Evolutionary conservation across 2,113 vertebrate genomes (phyloP).

Genomic region (Spilogale gracilis): DNA sequence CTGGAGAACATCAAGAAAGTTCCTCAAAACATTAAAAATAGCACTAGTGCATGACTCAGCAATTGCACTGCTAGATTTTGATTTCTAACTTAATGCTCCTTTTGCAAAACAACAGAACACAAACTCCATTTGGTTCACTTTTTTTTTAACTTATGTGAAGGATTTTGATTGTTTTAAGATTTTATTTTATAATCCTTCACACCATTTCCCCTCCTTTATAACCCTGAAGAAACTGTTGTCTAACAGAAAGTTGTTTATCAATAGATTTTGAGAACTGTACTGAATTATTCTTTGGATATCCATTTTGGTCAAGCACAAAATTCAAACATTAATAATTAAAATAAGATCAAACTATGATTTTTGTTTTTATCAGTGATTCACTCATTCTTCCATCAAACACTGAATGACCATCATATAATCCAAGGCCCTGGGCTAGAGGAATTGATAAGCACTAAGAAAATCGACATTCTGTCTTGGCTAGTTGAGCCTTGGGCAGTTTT

Average conservation of each 20-base stretch:
- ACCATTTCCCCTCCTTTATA: neutral
- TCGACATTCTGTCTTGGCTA: neutral
- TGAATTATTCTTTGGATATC: neutral
- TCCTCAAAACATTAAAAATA: neutral
- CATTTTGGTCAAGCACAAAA: neutral
- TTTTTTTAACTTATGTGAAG: neutral
- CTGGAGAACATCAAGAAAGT: neutral
- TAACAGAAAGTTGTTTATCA: neutral
- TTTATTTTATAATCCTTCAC: neutral
- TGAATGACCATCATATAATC: neutral
- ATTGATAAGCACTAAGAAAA: neutral
- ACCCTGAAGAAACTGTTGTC: neutral
- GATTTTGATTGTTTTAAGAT: neutral
- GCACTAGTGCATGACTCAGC: neutral
- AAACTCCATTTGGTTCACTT: neutral
- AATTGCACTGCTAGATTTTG: neutral
- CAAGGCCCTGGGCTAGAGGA: neutral
- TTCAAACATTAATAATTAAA: conserved; percentile 3
- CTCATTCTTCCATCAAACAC: conserved; percentile 30
- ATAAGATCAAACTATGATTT: neutral
- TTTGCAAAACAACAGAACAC: neutral
- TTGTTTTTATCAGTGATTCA: neutral
- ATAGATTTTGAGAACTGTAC: neutral
- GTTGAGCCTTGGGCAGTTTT: neutral
- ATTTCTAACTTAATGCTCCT: neutral